Conservation (phyloP, 2,888 invertebrate genomes). For the Rhamphomyia laevipes region DNA sequence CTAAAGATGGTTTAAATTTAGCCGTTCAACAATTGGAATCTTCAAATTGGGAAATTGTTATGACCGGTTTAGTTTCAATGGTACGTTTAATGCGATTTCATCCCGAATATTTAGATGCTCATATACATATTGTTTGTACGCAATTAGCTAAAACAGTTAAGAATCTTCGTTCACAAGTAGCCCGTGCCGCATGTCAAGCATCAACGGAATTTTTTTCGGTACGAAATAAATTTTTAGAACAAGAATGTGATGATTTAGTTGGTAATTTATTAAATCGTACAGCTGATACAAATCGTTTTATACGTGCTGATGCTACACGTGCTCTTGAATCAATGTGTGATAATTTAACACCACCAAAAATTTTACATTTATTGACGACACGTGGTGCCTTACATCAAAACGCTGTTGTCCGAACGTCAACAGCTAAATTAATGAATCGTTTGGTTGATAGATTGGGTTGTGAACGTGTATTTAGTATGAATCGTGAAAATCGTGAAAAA, state of each 20-base stretch:
- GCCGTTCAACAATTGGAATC: conserved; percentile 55
- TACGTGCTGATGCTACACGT: conserved; percentile 70
- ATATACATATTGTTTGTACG: conserved; percentile 59
- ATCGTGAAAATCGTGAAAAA: conserved; percentile 66
- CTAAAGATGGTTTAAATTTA: conserved; percentile 51
- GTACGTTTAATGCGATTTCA: conserved; percentile 57
- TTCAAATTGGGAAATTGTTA: conserved; percentile 68
- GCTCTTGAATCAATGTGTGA: conserved; percentile 76
- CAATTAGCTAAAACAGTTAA: conserved; percentile 65
- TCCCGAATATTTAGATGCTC: conserved; percentile 47
- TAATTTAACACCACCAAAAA: conserved; percentile 55
- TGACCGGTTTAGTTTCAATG: conserved; percentile 57
- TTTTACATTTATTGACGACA: conserved; percentile 51
- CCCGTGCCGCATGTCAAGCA: conserved; percentile 75
- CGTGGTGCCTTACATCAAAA: conserved; percentile 75
- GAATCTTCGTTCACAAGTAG: conserved; percentile 86
- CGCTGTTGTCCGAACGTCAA: conserved; percentile 71
- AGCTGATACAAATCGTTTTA: conserved; percentile 88
- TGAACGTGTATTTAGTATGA: conserved; percentile 56
- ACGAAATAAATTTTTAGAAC: conserved; percentile 44
- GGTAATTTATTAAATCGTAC: conserved; percentile 72
- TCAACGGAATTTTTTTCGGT: conserved; percentile 66
- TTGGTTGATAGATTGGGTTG: conserved; percentile 64
- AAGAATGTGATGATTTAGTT: conserved; percentile 80
- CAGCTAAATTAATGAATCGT: conserved; percentile 63